Conservation (phyloP, 2,113 vertebrate species). For the Pipa parva region DNA sequence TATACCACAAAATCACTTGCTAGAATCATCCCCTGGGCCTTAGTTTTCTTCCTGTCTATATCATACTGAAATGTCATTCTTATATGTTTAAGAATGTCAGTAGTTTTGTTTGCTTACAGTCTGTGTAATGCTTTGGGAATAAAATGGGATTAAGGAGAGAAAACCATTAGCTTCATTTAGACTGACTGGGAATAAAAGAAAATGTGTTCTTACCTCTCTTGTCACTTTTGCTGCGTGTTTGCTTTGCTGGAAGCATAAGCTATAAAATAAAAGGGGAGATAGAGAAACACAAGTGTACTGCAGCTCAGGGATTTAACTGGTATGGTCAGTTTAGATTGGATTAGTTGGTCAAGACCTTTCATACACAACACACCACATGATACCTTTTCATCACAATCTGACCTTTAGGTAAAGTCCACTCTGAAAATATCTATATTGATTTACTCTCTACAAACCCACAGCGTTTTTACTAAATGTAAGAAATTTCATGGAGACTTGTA, state of each 20-base stretch:
- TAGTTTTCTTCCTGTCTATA: not conserved
- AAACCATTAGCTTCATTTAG: not conserved
- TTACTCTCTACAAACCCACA: conserved; percentile 10
- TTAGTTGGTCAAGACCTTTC: conserved; percentile 2
- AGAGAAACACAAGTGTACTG: not conserved
- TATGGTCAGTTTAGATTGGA: conserved; percentile 11
- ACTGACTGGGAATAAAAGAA: not conserved
- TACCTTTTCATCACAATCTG: conserved; percentile 1
- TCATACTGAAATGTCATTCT: not conserved
- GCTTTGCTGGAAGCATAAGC: not conserved
- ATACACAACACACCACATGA: not conserved
- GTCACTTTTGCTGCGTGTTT: not conserved
- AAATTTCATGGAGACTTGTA: conserved; percentile 1
- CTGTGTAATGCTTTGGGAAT: not conserved
- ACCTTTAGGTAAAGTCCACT: conserved; percentile 8
- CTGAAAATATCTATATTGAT: not conserved
- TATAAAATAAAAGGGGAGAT: not conserved
- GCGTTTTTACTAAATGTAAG: not conserved
- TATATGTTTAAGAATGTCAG: not conserved
- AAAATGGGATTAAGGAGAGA: not conserved
- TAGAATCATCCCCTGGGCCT: not conserved
- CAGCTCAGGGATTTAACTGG: not conserved
- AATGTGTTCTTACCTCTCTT: not conserved
- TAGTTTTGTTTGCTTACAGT: not conserved
- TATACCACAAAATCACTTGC: too few relatives aligned